Conservation (phyloP, 2,113 vertebrate species). For the Datnioides undecimradiatus region DNA sequence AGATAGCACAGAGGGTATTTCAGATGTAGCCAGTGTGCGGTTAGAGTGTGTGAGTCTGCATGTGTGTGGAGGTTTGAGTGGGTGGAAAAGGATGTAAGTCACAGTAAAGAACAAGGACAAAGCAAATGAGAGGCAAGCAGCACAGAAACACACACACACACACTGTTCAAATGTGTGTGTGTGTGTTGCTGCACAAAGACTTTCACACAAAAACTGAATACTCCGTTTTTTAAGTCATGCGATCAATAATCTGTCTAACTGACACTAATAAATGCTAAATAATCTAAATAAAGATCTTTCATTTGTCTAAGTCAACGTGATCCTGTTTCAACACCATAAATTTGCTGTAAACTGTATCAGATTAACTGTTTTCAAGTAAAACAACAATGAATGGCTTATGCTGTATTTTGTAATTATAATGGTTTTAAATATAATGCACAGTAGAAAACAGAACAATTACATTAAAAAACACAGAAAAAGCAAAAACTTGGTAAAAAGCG, state of each 20-base stretch:
- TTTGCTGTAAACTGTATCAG: too few relatives aligned
- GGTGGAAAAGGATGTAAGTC: slow-evolving; percentile 48
- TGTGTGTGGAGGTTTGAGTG: slow-evolving; percentile 34
- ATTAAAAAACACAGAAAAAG: too few relatives aligned
- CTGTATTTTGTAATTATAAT: background rate
- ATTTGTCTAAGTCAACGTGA: background rate
- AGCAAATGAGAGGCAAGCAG: slow-evolving; percentile 7
- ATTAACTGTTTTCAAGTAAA: too few relatives aligned
- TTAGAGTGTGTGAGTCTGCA: background rate
- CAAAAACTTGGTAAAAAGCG: too few relatives aligned
- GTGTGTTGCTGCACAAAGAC: background rate
- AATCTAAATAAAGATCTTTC: background rate
- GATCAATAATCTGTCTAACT: background rate
- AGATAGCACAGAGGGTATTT: slow-evolving; percentile 51
- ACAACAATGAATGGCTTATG: too few relatives aligned
- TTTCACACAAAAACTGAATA: too few relatives aligned
- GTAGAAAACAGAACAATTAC: background rate
- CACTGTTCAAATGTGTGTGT: background rate
- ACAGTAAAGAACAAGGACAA: slow-evolving; percentile 32
- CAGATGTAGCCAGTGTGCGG: slow-evolving; percentile 39
- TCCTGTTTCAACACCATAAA: background rate
- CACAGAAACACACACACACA: background rate
- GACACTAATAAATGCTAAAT: background rate
- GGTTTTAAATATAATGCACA: background rate
- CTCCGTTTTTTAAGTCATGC: background rate